Evolutionary conservation across 2,113 vertebrate species (phyloP).

Genomic region (Struthidea cinerea): DNA sequence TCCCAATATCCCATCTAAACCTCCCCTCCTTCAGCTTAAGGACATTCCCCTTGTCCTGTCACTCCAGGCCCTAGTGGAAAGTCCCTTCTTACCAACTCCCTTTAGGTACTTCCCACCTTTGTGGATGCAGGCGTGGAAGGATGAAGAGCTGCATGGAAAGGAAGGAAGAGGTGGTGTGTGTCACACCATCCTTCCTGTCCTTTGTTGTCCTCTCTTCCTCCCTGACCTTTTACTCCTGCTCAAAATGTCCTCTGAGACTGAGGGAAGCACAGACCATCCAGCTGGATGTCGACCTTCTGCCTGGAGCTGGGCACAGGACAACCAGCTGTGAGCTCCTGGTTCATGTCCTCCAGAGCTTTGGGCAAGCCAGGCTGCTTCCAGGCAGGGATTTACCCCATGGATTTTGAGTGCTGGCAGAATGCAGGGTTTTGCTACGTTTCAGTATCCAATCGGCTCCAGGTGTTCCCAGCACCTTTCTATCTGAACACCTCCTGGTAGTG

Average conservation of each 20-base stretch:
- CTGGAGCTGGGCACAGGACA: background rate
- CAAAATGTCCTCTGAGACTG: background rate
- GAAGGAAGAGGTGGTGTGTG: background rate
- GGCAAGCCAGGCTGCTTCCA: background rate
- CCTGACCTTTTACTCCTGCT: background rate
- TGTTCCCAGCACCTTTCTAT: background rate
- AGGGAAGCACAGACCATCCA: background rate
- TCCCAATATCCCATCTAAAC: too few species aligned
- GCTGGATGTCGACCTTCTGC: background rate
- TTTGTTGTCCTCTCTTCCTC: background rate
- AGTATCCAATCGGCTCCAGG: background rate
- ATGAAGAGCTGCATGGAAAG: background rate
- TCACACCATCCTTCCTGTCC: background rate
- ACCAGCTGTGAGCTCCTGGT: background rate
- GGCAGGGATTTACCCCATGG: background rate
- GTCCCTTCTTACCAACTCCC: background rate
- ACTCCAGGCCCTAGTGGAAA: background rate
- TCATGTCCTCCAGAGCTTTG: background rate
- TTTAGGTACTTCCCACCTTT: background rate
- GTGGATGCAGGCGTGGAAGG: background rate
- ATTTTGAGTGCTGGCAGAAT: background rate
- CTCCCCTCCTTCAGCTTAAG: background rate
- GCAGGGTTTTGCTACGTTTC: background rate
- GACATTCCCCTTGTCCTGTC: background rate
- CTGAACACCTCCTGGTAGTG: conserved; percentile 11